phyloP scores from a whole-genome alignment of 2,113 vertebrate species.

The Pygoscelis antarcticus region DNA sequence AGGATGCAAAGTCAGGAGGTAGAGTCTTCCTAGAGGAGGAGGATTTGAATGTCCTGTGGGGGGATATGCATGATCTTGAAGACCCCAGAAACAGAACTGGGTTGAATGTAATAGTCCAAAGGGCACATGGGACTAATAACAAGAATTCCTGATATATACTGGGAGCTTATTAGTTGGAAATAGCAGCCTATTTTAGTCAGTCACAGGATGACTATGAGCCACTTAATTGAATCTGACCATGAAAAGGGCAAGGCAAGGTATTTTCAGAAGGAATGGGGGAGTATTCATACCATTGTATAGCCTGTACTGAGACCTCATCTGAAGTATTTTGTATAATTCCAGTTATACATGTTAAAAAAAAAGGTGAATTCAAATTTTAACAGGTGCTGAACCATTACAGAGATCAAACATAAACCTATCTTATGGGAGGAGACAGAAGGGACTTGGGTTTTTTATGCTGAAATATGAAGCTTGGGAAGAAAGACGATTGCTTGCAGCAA shows the following conservation, averaged over 20 bases:
- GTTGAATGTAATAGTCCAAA: conserved; percentile 10
- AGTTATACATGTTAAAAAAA: background rate
- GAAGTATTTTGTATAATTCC: background rate
- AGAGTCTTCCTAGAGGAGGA: background rate
- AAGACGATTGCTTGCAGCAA: background rate
- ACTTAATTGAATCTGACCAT: conserved; percentile 32
- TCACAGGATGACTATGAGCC: background rate
- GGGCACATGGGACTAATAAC: background rate
- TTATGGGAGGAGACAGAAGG: background rate
- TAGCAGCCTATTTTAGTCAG: conserved; percentile 20
- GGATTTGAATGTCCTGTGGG: background rate
- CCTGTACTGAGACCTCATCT: background rate
- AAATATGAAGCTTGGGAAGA: background rate
- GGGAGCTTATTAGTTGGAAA: conserved; percentile 39
- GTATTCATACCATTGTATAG: background rate
- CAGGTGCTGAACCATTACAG: background rate
- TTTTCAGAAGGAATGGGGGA: background rate
- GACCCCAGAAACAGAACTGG: background rate
- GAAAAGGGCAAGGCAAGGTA: conserved; percentile 22
- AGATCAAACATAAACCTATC: background rate
- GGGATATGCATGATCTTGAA: background rate
- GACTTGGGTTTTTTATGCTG: background rate
- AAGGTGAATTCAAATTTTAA: background rate
- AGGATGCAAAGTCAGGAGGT: background rate
- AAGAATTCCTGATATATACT: background rate